phyloP scores from a whole-genome alignment of 2,797 vertebrate genomes.

The Pempheris klunzingeri region DNA sequence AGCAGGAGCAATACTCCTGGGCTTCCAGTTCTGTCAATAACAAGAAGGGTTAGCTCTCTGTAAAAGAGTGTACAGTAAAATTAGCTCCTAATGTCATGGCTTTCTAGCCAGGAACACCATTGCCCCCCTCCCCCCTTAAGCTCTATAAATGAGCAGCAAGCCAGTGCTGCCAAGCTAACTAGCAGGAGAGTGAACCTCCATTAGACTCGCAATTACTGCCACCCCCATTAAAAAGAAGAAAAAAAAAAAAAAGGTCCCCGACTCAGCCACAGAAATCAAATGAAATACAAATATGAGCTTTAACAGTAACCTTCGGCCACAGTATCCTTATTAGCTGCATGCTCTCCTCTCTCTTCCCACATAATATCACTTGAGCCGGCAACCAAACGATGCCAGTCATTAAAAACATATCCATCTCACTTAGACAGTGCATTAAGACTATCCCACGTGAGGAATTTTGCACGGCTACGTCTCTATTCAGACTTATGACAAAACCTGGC shows the following conservation, averaged over 20 bases:
- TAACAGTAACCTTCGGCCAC: conserved; percentile 77
- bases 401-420: conserved; percentile 86
- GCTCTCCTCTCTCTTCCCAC: conserved; percentile 40
- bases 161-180: conserved; percentile 62
- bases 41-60: conserved; percentile 53
- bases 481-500: conserved; percentile 74
- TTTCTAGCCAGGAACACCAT: conserved; percentile 64
- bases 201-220: conserved; percentile 78
- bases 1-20: conserved; percentile 55
- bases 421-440: conserved; percentile 79
- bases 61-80: conserved; percentile 59
- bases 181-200: conserved; percentile 67
- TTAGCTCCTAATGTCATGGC: conserved; percentile 63
- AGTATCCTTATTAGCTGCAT: conserved; percentile 74
- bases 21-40: conserved; percentile 66
- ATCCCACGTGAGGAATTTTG: conserved; percentile 70
- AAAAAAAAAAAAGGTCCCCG: conserved; percentile 60
- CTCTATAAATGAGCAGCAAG: conserved; percentile 70
- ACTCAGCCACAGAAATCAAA: conserved; percentile 71
- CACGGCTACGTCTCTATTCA: conserved; percentile 56
- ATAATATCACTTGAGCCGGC: conserved; percentile 69
- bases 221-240: conserved; percentile 68
- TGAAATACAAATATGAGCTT: conserved; percentile 79
- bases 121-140: conserved; percentile 57
- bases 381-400: conserved; percentile 72